Evolutionary conservation across 2,797 vertebrate genomes (phyloP).

Genomic region (Crocodylus rhombifer): DNA sequence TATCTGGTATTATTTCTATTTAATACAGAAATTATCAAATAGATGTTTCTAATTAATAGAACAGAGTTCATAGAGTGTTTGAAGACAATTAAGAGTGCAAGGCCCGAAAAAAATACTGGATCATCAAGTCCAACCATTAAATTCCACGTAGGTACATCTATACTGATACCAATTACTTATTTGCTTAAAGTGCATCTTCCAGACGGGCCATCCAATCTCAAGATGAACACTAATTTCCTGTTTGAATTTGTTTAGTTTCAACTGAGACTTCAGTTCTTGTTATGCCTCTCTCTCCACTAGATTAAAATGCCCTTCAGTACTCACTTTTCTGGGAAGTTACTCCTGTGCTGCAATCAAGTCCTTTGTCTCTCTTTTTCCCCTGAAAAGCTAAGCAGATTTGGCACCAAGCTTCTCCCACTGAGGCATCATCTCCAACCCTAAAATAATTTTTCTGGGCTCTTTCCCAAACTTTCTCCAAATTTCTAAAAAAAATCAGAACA

Average conservation of each 20-base stretch:
- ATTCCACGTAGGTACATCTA: background rate
- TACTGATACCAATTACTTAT: fast-evolving
- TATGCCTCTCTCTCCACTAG: background rate
- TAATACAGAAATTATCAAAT: background rate
- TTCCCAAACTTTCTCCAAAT: too few species aligned
- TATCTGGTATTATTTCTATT: background rate
- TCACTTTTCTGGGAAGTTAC: background rate
- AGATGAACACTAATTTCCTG: background rate
- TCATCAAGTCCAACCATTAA: background rate
- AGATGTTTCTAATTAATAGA: background rate
- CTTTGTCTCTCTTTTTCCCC: background rate
- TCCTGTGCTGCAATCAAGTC: background rate
- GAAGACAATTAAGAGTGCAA: background rate
- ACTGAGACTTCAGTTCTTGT: background rate
- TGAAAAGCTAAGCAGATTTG: background rate
- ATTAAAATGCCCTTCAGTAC: background rate
- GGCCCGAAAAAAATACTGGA: background rate
- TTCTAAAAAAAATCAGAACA: background rate
- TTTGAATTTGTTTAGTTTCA: background rate
- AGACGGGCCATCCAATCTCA: background rate
- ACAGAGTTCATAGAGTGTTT: background rate
- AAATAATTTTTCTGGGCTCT: too few species aligned
- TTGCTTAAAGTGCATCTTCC: background rate
- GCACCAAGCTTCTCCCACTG: background rate
- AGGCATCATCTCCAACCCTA: background rate